Conservation (phyloP, 2,888 invertebrate genomes). For the Melieria picta region DNA sequence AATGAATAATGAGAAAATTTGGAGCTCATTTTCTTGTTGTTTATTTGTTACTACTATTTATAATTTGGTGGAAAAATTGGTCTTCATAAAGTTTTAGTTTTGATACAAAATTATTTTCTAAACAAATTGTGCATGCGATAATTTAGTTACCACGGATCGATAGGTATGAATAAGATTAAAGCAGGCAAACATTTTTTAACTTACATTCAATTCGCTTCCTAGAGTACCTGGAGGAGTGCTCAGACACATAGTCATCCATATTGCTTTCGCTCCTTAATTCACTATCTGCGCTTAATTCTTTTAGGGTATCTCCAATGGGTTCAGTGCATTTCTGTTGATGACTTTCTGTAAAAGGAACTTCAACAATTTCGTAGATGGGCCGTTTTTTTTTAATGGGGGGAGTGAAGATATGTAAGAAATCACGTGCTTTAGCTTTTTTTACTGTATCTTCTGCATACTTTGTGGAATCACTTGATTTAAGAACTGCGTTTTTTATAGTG, state of each 20-base stretch:
- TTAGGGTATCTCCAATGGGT: slow-evolving; percentile 59
- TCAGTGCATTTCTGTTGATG: slow-evolving; percentile 55
- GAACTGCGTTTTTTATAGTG: slow-evolving; percentile 63
- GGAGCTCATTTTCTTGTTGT: too few relatives aligned
- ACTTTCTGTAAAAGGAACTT: slow-evolving; percentile 54
- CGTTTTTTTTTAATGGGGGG: slow-evolving; percentile 61
- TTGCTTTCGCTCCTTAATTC: slow-evolving; percentile 58
- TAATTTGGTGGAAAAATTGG: too few relatives aligned
- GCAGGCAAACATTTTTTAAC: slow-evolving; percentile 40
- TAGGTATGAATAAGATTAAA: too few relatives aligned
- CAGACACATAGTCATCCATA: slow-evolving; percentile 66
- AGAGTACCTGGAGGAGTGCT: slow-evolving; percentile 71
- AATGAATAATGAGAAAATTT: too few relatives aligned
- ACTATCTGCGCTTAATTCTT: slow-evolving; percentile 57
- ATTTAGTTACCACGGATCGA: too few relatives aligned
- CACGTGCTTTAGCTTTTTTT: slow-evolving; percentile 65
- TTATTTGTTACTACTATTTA: too few relatives aligned
- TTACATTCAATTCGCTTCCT: slow-evolving; percentile 66
- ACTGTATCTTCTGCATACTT: slow-evolving; percentile 66
- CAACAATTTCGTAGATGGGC: slow-evolving; percentile 64
- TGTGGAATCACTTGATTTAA: slow-evolving; percentile 63
- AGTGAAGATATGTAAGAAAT: slow-evolving; percentile 65
- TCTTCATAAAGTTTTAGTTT: too few relatives aligned
- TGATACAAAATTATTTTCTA: too few relatives aligned
- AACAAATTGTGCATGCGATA: too few relatives aligned